Evolutionary conservation across 2,888 invertebrate genomes (phyloP), one percentile per base, ranked within the genome.

Genomic region (Zonitis immaculata): DNA sequence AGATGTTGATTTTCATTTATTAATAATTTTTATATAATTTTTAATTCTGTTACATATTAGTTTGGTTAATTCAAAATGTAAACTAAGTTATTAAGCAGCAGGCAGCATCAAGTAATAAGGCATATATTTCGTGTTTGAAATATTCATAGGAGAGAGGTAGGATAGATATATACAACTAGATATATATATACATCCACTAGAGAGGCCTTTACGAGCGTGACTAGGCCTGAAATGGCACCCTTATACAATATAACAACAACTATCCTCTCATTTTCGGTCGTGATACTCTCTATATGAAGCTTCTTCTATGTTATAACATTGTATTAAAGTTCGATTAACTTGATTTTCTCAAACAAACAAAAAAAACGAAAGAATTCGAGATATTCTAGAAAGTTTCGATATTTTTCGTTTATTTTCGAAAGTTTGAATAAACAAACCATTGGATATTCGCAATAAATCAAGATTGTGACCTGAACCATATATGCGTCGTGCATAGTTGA

Each of bases 1-100:
- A n/a, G n/a, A n/a, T n/a, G n/a, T n/a, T n/a, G n/a, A n/a, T n/a
- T n/a, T n/a, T n/a, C n/a, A n/a, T n/a, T n/a, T n/a, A n/a, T n/a
- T n/a, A n/a, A n/a, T n/a, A n/a, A n/a, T n/a, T n/a, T n/a, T n/a
- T n/a, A n/a, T n/a, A n/a, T n/a, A n/a, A n/a, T n/a, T n/a, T n/a
- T n/a, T n/a, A n/a, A n/a, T n/a, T n/a, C n/a, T n/a, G n/a, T n/a
- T n/a, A n/a, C n/a, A 49, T 42, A 42, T 11, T 45, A 47, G 44
- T 57, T 63, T 59, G 52, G 59, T 55, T 60, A 52, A 61, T 64
- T 61, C 62, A 64, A 62, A 64, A 64, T 64, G 64, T 60, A 62
- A 63, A 64, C 57, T 61, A 60, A 61, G 59, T 62, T 64, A 64
- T 63, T 64, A 63, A 61, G 51, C 61, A 52, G 57, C 58, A 47